Base-by-base conservation (phyloP, 2,888 invertebrate genomes). In the Pandemis corylana region DNA sequence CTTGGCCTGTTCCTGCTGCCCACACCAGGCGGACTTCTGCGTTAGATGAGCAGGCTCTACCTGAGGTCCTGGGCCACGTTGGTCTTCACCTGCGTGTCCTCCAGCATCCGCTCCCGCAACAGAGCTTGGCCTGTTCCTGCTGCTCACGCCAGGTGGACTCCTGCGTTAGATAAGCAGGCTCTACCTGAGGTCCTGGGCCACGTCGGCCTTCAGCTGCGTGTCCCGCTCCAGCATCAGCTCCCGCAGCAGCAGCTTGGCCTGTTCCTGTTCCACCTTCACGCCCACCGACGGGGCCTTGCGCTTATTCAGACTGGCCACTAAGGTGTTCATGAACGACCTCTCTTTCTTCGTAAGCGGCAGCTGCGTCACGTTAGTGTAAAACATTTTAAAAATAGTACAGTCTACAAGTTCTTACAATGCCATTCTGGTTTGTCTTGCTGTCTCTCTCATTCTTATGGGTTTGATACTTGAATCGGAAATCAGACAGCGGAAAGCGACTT, bases 331-430 rank as follows among this genome's bases (percentile, higher is more conserved):
- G 59, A 71, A 77, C 0, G 65, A 56, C 0, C 6, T 12, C 12
- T 76, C 68, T 1, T 28, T 49, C 20, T 71, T 53, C 5, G 41
- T 46, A 15, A 75, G 28, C 15, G 70, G 56, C 6, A 49, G 42
- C 53, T 7, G 44, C 44, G 44, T 6, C 42, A 5, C 44, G 44
- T 44, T 7, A 20, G 20, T 20, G 20, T 20, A 20, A 20, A 20
- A 20, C 20, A 20, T 20, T n/a, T n/a, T 20, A 20, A 20, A 20
- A 20, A 20, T 0, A 20, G 20, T 20, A 20, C 20, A 20, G 20
- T 20, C 20, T 20, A 20, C 20, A 20, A 20, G 20, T 20, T 20
- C 20, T 20, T 20, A 20, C 20, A 20, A 20, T 20, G 20, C 20
- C 20, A 20, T 20, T 20, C 20, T 0, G 1, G 20, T 20, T 20